Evolutionary conservation across 2,888 invertebrate genomes (phyloP).

Genomic region (Drepana falcataria): DNA sequence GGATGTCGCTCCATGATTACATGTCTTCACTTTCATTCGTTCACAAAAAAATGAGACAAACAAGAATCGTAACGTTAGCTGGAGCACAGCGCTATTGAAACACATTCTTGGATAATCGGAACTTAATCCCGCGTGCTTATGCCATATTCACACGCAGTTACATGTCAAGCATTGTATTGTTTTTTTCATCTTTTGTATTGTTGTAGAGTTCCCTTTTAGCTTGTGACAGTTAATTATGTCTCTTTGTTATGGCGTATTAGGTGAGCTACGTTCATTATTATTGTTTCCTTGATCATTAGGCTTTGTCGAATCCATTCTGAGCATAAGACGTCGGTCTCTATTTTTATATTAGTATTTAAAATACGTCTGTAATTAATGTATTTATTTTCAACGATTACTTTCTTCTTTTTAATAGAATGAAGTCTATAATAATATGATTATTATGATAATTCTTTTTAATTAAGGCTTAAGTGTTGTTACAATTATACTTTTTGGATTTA

Average conservation of each 20-base stretch:
- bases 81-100: neutral
- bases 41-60: neutral
- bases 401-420: too few relatives aligned
- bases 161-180: conserved; percentile 3
- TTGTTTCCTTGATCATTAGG: conserved; percentile 22
- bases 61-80: neutral
- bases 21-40: conserved; percentile 2
- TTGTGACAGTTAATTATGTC: conserved; percentile 16
- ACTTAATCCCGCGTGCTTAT: neutral
- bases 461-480: too few relatives aligned
- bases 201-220: conserved; percentile 11
- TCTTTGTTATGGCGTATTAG: conserved; percentile 31
- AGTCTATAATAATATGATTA: too few relatives aligned
- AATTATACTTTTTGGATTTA: too few relatives aligned
- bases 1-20: neutral
- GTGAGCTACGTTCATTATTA: conserved; percentile 18
- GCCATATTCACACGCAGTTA: conserved; percentile 12
- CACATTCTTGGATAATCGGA: neutral
- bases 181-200: conserved; percentile 22
- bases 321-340: neutral
- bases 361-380: neutral
- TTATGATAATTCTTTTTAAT: too few relatives aligned
- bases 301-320: neutral
- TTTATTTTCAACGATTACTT: neutral
- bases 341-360: too few relatives aligned